Percentiles rank a stretch among this genome's conserved stretches.
These are phyloP conservation scores for Diabrotica balteata DNA, from an alignment of 2,888 invertebrate species.

Conservation along the genomic window DNA sequence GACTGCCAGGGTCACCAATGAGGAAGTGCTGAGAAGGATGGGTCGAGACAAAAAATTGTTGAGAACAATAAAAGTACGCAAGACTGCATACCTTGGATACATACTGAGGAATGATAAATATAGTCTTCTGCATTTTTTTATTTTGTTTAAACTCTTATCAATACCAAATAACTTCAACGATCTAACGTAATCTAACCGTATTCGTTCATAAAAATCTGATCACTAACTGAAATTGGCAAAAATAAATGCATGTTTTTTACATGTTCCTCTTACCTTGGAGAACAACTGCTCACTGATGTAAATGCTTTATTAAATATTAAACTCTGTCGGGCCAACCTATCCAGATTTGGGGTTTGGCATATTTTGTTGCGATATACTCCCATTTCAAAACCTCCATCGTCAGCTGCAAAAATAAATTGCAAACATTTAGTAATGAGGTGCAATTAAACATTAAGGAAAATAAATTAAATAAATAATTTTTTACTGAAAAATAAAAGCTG, in stretches of 20 bases:
- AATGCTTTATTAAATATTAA: slow-evolving; percentile 88
- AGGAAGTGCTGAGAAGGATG: too few species aligned
- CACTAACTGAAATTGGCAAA: not conserved
- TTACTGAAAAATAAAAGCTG: too few species aligned
- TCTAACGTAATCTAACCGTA: too few species aligned
- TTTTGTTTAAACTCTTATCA: too few species aligned
- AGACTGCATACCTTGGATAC: too few species aligned
- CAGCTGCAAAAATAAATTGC: slow-evolving; percentile 65
- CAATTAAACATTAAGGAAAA: not conserved
- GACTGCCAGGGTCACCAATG: too few species aligned
- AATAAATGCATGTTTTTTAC: slow-evolving; percentile 7
- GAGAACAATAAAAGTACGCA: too few species aligned
- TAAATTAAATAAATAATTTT: too few species aligned
- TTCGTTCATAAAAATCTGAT: not conserved
- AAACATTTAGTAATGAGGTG: not conserved
- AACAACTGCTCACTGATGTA: slow-evolving; percentile 93
- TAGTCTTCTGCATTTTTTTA: too few species aligned
- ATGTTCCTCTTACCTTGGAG: slow-evolving; percentile 71
- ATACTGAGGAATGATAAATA: too few species aligned
- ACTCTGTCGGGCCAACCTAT: slow-evolving; percentile 77
- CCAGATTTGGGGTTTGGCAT: slow-evolving; percentile 87
- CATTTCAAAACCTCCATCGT: slow-evolving; percentile 91
- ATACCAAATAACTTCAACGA: too few species aligned
- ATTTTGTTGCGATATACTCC: slow-evolving; percentile 83
- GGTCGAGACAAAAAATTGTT: too few species aligned